Evolutionary conservation across 2,888 invertebrate species (phyloP).

Genomic region (Bursaphelenchus okinawaensis): DNA sequence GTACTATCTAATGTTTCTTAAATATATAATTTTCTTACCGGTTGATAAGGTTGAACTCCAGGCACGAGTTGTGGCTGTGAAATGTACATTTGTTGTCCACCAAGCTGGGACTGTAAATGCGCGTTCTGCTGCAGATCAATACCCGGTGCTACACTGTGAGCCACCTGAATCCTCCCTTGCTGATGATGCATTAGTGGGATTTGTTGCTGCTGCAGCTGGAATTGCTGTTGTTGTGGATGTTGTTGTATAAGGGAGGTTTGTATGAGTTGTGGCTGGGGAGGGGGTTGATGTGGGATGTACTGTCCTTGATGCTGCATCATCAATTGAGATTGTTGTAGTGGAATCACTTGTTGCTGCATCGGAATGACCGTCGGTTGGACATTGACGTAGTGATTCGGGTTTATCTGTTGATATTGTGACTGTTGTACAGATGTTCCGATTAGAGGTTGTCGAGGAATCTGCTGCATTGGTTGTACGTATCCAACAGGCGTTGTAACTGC

Average conservation of each 20-base stretch:
- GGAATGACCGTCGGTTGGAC: not conserved
- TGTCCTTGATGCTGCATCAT: not conserved
- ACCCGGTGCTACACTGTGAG: not conserved
- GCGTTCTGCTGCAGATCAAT: not conserved
- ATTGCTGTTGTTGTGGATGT: conserved; percentile 1
- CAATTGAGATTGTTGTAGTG: not conserved
- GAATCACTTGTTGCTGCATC: not conserved
- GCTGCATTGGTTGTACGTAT: not conserved
- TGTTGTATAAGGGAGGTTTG: not conserved
- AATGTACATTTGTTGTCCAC: not conserved
- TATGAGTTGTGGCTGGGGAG: not conserved
- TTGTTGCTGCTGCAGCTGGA: not conserved
- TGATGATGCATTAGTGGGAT: not conserved
- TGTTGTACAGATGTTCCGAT: not conserved
- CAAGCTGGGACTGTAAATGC: not conserved
- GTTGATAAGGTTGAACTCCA: not conserved
- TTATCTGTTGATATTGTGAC: not conserved
- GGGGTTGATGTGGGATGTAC: not conserved
- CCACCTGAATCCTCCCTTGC: not conserved
- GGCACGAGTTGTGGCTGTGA: not conserved
- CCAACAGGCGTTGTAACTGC: conserved; percentile 25
- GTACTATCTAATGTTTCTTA: no score
- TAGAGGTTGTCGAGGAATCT: conserved; percentile 4
- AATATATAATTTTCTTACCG: not conserved
- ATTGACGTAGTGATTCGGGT: not conserved